phyloP scores from a whole-genome alignment of 2,113 vertebrate genomes.

The Sardina pilchardus region DNA sequence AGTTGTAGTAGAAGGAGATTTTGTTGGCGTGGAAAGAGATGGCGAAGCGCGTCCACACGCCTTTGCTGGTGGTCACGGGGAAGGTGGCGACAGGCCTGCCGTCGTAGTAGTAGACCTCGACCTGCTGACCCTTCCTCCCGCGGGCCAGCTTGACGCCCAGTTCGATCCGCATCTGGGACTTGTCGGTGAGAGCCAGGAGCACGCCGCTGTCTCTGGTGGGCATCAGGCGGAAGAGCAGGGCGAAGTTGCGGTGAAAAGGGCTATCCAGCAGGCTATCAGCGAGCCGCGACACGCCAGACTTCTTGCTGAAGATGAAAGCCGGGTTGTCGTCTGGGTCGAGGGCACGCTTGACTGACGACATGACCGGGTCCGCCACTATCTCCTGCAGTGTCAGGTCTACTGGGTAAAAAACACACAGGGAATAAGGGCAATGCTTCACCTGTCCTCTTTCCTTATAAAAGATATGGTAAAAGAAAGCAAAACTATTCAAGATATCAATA shows the following conservation, averaged over 20 bases:
- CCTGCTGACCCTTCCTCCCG: conserved; percentile 64
- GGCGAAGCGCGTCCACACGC: conserved; percentile 80
- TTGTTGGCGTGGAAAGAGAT: conserved; percentile 76
- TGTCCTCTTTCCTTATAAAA: neutral
- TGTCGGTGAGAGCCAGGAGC: conserved; percentile 85
- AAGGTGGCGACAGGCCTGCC: conserved; percentile 80
- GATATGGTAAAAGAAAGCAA: neutral
- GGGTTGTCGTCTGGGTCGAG: conserved; percentile 65
- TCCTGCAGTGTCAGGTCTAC: conserved; percentile 80
- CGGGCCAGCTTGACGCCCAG: conserved; percentile 83
- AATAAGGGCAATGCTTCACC: neutral
- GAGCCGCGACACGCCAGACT: conserved; percentile 69
- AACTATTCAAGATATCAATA: neutral
- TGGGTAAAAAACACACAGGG: conserved; percentile 35
- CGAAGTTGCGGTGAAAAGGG: conserved; percentile 87
- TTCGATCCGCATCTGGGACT: conserved; percentile 75
- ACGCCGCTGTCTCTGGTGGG: conserved; percentile 72
- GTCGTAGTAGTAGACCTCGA: conserved; percentile 87
- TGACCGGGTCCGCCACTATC: conserved; percentile 80
- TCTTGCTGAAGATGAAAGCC: conserved; percentile 73
- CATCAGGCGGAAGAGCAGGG: conserved; percentile 81
- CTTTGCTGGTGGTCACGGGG: conserved; percentile 69
- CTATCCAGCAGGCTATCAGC: conserved; percentile 77
- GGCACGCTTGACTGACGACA: conserved; percentile 64
- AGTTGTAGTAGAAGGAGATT: conserved; percentile 81